phyloP scores from a whole-genome alignment of 2,888 invertebrate species.

The Philonicus albiceps region DNA sequence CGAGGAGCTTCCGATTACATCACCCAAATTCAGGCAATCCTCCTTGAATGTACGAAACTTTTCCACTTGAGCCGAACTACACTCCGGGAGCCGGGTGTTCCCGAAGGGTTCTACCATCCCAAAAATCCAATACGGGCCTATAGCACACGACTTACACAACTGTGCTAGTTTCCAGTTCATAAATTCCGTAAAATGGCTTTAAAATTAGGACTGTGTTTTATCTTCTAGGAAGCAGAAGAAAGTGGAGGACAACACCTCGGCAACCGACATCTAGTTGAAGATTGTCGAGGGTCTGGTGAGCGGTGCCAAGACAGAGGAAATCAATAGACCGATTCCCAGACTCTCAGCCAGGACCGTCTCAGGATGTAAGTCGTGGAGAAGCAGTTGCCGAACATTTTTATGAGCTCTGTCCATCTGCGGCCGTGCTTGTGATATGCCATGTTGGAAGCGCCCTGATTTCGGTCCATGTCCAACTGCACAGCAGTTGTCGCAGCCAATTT shows the following conservation, averaged over 20 bases:
- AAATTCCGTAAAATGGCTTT: neutral
- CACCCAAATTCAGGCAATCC: neutral
- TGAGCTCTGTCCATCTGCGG: neutral
- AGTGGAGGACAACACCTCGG: neutral
- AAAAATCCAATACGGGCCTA: neutral
- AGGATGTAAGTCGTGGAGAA: neutral
- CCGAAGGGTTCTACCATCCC: neutral
- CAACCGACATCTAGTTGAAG: neutral
- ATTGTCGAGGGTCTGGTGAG: neutral
- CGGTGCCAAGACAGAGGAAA: neutral
- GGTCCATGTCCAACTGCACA: neutral
- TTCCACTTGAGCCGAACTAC: neutral
- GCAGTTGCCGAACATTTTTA: neutral
- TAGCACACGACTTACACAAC: neutral
- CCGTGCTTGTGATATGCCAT: neutral
- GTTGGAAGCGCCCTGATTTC: neutral
- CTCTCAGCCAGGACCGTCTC: neutral
- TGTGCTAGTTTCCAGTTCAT: conserved; percentile 14
- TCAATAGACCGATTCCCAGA: neutral
- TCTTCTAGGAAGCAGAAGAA: neutral
- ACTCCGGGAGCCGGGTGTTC: neutral
- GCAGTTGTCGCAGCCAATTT: neutral
- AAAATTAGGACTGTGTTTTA: conserved; percentile 15
- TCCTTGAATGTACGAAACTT: neutral
- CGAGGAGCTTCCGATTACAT: neutral